Conservation (phyloP, 2,113 vertebrate species). For the Proterorhinus semilunaris region DNA sequence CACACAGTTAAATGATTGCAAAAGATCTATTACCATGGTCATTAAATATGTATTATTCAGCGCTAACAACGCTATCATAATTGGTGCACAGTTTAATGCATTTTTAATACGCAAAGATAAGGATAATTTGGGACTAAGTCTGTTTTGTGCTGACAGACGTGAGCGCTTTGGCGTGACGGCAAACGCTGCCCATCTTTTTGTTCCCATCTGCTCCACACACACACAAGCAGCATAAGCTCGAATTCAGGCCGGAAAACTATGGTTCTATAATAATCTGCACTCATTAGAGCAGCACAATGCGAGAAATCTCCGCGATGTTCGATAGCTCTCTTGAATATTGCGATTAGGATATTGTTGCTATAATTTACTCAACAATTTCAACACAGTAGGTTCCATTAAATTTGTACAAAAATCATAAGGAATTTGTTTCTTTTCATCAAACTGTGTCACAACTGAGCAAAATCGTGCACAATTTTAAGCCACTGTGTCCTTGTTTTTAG, state of each 20-base stretch:
- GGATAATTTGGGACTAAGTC: slow-evolving; percentile 41
- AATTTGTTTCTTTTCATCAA: too few species aligned
- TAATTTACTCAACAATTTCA: too few species aligned
- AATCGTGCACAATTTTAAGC: too few species aligned
- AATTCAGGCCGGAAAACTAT: neutral
- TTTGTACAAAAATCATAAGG: too few species aligned
- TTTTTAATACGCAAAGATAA: slow-evolving; percentile 59
- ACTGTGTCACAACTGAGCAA: too few species aligned
- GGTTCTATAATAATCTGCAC: too few species aligned
- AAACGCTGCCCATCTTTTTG: neutral
- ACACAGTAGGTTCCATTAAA: too few species aligned
- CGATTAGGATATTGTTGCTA: too few species aligned
- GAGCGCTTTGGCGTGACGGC: slow-evolving; percentile 24
- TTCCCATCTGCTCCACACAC: neutral
- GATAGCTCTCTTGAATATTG: too few species aligned
- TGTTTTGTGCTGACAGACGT: slow-evolving; percentile 21
- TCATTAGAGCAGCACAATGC: too few species aligned
- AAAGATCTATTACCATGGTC: slow-evolving; percentile 40
- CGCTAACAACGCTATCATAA: slow-evolving; percentile 53
- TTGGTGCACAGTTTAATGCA: slow-evolving; percentile 53
- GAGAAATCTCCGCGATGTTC: too few species aligned
- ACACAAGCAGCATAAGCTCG: slow-evolving; percentile 7
- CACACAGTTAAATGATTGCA: slow-evolving; percentile 58
- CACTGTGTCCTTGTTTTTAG: too few species aligned
- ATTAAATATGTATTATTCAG: slow-evolving; percentile 66